Evolutionary conservation across 2,797 vertebrate species (phyloP).

Genomic region (Neosilurus hyrtlii): DNA sequence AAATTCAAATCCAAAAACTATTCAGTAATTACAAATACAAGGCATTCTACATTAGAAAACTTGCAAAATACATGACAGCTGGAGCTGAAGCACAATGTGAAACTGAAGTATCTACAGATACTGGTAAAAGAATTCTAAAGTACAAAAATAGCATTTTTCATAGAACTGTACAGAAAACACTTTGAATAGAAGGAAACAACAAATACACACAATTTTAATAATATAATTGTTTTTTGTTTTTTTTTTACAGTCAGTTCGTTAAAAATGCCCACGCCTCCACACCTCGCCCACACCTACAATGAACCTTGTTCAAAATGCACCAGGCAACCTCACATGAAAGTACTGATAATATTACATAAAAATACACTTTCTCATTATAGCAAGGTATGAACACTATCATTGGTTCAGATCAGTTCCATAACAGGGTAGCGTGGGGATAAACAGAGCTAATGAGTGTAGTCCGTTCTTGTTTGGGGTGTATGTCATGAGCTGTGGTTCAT

Average conservation of each 20-base stretch:
- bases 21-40: constrained; percentile 12
- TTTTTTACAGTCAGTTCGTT: constrained; percentile 8
- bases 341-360: constrained; percentile 38
- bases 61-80: background rate
- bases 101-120: constrained; percentile 49
- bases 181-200: constrained; percentile 42
- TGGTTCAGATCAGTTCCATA: constrained; percentile 26
- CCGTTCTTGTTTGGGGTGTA: background rate
- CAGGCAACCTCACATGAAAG: constrained; percentile 50
- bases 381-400: constrained; percentile 25
- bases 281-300: constrained; percentile 10
- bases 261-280: constrained; percentile 33
- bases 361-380: constrained; percentile 44
- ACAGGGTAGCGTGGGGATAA: background rate
- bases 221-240: constrained; percentile 38
- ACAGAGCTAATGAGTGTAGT: background rate
- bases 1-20: background rate
- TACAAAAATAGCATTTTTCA: constrained; percentile 62
- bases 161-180: constrained; percentile 52
- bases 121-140: constrained; percentile 54
- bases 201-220: background rate
- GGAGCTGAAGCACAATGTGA: constrained; percentile 9
- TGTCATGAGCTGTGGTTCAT: background rate
- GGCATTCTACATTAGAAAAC: background rate
- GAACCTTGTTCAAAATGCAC: constrained; percentile 52